Base-by-base conservation (phyloP, 2,113 vertebrate genomes). In the Tretioscincus oriximinensis region DNA sequence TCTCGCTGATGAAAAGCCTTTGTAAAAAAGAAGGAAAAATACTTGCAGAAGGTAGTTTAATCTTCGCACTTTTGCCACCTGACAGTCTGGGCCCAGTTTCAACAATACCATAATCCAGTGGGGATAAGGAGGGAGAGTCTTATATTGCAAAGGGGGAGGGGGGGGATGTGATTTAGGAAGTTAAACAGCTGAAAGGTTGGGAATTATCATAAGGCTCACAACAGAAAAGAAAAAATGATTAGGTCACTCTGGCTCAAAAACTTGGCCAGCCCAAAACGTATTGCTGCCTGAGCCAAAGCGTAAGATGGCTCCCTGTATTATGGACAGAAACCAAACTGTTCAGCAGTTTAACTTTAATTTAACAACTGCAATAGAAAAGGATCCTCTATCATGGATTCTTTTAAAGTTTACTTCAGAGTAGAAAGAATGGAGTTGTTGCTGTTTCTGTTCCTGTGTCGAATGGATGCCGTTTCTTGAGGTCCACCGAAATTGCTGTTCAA, bases 11-110 rank as follows among this genome's bases (percentile, higher is more conserved):
- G 67, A 84, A 85, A 87, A 76, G 2, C 64, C 49, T 73, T 47
- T 18, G 28, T 67, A 29, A 16, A 21, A 24, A 69, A 51, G 68
- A 29, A 86, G 63, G 81, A 88, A 84, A n/a, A 76, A 28, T 76
- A 72, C 82, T 85, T 66, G 63, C 26, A n/a, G 82, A 70, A 78
- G 81, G 86, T 66, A 77, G 88, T 90, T 90, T 87, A 90, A 90
- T 87, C 64, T 86, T 90, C 82, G 82, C 86, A 82, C 82, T 83
- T 76, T 84, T 90, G 88, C 82, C 82, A 73, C 88, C 85, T 10
- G 75, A 81, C 66, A 75, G 45, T 70, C 73, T 70, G 28, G 69
- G 73, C 66, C 54, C 58, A 69, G 66, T 41, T 70, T 81, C 66
- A 76, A 76, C 73, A 82, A 82, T 69, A 54, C 35, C 84, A 80